A percentile compares a stretch with the other conserved stretches of the same genome.
Evolutionary conservation across 1,140 invertebrate species (phyloP).

Genomic region (Sycobia sp.): DNA sequence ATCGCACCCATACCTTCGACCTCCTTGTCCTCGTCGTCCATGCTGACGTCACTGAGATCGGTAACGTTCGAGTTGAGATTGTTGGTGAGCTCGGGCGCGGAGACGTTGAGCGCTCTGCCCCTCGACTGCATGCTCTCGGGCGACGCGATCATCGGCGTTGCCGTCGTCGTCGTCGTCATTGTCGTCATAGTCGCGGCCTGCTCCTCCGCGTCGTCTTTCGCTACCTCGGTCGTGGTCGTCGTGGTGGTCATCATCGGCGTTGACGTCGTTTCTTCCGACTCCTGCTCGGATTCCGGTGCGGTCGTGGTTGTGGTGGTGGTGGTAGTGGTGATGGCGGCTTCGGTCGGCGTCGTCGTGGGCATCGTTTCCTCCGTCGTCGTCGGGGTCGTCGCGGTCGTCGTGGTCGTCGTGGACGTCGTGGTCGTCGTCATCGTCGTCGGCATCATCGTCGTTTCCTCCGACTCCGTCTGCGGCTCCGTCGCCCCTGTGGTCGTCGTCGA

Average conservation of each 20-base stretch:
- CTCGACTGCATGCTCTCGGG: conserved; percentile 37
- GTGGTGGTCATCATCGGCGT: too few species aligned
- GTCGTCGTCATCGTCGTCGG: too few species aligned
- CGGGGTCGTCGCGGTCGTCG: too few species aligned
- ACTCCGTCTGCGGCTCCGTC: too few species aligned
- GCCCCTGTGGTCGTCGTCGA: conserved; percentile 1
- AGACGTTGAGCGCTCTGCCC: conserved; percentile 54
- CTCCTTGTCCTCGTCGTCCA: conserved; percentile 69
- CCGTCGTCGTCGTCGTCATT: background rate
- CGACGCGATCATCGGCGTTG: too few species aligned
- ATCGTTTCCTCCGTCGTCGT: too few species aligned
- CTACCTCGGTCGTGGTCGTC: background rate
- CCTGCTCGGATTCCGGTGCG: too few species aligned
- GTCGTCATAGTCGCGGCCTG: background rate
- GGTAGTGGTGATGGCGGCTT: too few species aligned
- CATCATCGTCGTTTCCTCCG: too few species aligned
- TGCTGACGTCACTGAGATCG: conserved; percentile 72
- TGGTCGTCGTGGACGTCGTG: too few species aligned
- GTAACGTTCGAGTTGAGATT: conserved; percentile 56
- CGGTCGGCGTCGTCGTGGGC: too few species aligned
- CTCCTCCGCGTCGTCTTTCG: background rate
- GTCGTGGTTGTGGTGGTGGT: too few species aligned
- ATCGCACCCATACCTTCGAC: conserved; percentile 58
- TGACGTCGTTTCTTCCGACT: background rate
- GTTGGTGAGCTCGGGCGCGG: conserved; percentile 53